Percentiles rank a stretch among this genome's conserved stretches.
Conservation (phyloP, 2,888 invertebrate genomes). For the Steinernema scapterisci region DNA sequence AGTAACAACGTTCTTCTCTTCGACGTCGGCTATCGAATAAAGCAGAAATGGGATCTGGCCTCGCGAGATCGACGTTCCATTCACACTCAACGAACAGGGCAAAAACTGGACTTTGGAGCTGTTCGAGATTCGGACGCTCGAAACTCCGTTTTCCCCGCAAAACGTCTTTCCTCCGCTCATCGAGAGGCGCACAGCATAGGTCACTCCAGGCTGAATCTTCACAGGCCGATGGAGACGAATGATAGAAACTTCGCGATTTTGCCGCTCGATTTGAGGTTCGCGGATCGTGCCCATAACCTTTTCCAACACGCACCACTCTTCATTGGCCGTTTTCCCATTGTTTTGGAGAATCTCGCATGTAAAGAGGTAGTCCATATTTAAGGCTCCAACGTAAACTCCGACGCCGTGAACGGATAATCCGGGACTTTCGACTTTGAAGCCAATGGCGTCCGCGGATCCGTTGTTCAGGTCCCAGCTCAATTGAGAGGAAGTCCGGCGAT, state of each 20-base stretch:
- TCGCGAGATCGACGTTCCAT: constrained; percentile 87
- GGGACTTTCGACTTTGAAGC: constrained; percentile 78
- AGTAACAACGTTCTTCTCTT: constrained; percentile 1
- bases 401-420: constrained; percentile 88
- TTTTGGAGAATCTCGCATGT: constrained; percentile 81
- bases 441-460: constrained; percentile 91
- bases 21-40: constrained; percentile 73
- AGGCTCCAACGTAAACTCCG: constrained; percentile 86
- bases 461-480: constrained; percentile 96
- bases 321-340: constrained; percentile 67
- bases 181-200: constrained; percentile 55
- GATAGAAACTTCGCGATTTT: constrained; percentile 44
- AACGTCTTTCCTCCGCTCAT: constrained; percentile 75
- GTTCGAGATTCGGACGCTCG: neutral
- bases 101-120: constrained; percentile 42
- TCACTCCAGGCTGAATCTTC: constrained; percentile 46
- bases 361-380: constrained; percentile 84
- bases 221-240: constrained; percentile 45
- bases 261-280: constrained; percentile 31
- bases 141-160: constrained; percentile 80
- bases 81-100: constrained; percentile 54
- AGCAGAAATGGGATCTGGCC: constrained; percentile 92
- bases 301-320: constrained; percentile 29
- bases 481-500: constrained; percentile 85
- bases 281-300: constrained; percentile 43